Conservation (phyloP, 2,888 invertebrate species). For the Cantharis lateralis region DNA sequence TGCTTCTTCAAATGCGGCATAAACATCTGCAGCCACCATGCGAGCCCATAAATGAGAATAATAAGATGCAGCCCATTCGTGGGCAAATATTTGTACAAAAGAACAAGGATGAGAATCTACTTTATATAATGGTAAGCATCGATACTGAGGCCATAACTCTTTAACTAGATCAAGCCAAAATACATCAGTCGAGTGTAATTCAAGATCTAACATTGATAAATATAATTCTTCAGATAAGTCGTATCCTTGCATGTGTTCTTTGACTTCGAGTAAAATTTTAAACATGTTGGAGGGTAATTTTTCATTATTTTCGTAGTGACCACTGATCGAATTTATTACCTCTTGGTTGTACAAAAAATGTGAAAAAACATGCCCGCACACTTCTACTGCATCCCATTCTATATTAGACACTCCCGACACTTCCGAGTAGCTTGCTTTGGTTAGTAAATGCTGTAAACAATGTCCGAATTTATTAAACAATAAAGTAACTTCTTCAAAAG, state of each 20-base stretch:
- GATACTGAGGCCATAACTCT: slow-evolving; percentile 80
- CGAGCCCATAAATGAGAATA: slow-evolving; percentile 85
- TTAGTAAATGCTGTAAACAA: slow-evolving; percentile 82
- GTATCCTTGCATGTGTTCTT: slow-evolving; percentile 77
- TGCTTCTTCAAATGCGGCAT: slow-evolving; percentile 80
- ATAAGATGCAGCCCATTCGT: slow-evolving; percentile 84
- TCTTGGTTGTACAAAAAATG: slow-evolving; percentile 76
- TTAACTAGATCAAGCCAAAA: slow-evolving; percentile 85
- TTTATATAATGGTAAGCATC: slow-evolving; percentile 75
- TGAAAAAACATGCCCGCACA: slow-evolving; percentile 81
- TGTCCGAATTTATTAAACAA: slow-evolving; percentile 89
- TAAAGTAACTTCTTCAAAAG: slow-evolving; percentile 74
- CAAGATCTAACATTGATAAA: slow-evolving; percentile 79
- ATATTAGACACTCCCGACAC: slow-evolving; percentile 84
- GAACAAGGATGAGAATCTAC: slow-evolving; percentile 86
- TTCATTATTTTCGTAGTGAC: slow-evolving; percentile 76
- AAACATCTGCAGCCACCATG: slow-evolving; percentile 90
- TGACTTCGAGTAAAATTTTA: slow-evolving; percentile 64
- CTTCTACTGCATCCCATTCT: slow-evolving; percentile 92
- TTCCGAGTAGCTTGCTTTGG: slow-evolving; percentile 80
- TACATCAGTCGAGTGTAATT: slow-evolving; percentile 73
- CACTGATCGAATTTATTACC: slow-evolving; percentile 64
- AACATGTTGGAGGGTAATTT: slow-evolving; percentile 70
- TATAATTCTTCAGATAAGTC: slow-evolving; percentile 83
- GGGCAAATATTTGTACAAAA: slow-evolving; percentile 80